A percentile compares a stretch with the other conserved stretches of the same genome.
Evolutionary conservation across 2,888 invertebrate genomes (phyloP).

Genomic region (Holacanthella duospinosa): DNA sequence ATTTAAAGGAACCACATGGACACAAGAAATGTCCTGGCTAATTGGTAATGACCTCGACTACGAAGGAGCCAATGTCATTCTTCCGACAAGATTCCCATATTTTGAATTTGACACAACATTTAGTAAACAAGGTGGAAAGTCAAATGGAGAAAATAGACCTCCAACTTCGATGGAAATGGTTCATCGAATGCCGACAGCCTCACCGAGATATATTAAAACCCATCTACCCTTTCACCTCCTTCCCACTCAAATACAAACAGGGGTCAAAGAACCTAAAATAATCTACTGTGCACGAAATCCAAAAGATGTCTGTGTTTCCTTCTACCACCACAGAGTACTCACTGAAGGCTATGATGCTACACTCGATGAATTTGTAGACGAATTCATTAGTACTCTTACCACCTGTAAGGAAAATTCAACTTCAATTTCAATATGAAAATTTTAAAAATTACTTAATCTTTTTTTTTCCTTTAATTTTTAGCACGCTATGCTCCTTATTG

Average conservation of each 20-base stretch:
- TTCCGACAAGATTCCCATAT: constrained; percentile 58
- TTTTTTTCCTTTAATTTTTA: constrained; percentile 9
- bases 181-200: constrained; percentile 8
- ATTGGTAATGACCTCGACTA: constrained; percentile 69
- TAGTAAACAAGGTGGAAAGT: not conserved
- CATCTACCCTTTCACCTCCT: constrained; percentile 40
- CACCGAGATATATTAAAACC: constrained; percentile 39
- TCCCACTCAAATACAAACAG: constrained; percentile 29
- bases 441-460: not conserved
- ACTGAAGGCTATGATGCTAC: constrained; percentile 53
- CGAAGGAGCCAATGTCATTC: constrained; percentile 55
- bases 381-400: constrained; percentile 48
- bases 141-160: constrained; percentile 7
- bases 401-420: constrained; percentile 21
- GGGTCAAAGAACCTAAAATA: constrained; percentile 48
- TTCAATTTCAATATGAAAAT: not conserved
- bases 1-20: constrained; percentile 72
- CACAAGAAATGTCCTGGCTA: constrained; percentile 88
- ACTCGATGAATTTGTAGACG: constrained; percentile 51
- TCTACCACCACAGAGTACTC: constrained; percentile 63
- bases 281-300: constrained; percentile 78
- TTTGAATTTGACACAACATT: constrained; percentile 49
- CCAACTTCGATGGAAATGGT: constrained; percentile 30
- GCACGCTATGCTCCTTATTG: constrained; percentile 32
- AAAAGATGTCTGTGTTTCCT: constrained; percentile 74